Conservation (phyloP, 1,140 invertebrate species). For the Globodera rostochiensis region DNA sequence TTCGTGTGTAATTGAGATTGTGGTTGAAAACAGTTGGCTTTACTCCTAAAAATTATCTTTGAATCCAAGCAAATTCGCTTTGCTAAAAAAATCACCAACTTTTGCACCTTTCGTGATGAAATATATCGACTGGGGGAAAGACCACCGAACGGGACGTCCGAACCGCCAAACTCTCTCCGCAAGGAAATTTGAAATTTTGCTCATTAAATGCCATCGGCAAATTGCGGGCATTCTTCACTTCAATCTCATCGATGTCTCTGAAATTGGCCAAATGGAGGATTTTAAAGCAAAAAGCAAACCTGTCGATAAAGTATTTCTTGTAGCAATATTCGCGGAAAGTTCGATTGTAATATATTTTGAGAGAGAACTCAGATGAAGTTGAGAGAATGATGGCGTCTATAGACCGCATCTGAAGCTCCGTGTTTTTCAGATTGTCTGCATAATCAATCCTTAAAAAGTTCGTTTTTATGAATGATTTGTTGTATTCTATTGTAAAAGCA, state of each 20-base stretch:
- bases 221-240: neutral
- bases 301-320: slow-evolving; percentile 31
- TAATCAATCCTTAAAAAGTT: slow-evolving; percentile 14
- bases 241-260: slow-evolving; percentile 29
- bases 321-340: slow-evolving; percentile 12
- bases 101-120: slow-evolving; percentile 9
- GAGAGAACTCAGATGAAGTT: slow-evolving; percentile 30
- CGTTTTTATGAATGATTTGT: neutral
- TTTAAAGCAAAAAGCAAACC: neutral
- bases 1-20: slow-evolving; percentile 24
- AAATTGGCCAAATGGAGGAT: neutral
- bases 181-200: slow-evolving; percentile 7
- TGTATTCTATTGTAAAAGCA: neutral
- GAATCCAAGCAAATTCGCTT: neutral
- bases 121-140: neutral
- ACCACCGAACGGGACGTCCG: neutral
- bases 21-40: neutral
- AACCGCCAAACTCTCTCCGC: slow-evolving; percentile 3
- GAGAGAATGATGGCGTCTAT: slow-evolving; percentile 30
- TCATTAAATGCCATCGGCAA: neutral
- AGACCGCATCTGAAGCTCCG: slow-evolving; percentile 2
- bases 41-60: neutral
- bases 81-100: slow-evolving; percentile 1
- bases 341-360: slow-evolving; percentile 20
- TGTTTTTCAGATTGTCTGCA: slow-evolving; percentile 19